Evolutionary conservation across 2,888 invertebrate genomes (phyloP).

Genomic region (Agrypnus murinus): DNA sequence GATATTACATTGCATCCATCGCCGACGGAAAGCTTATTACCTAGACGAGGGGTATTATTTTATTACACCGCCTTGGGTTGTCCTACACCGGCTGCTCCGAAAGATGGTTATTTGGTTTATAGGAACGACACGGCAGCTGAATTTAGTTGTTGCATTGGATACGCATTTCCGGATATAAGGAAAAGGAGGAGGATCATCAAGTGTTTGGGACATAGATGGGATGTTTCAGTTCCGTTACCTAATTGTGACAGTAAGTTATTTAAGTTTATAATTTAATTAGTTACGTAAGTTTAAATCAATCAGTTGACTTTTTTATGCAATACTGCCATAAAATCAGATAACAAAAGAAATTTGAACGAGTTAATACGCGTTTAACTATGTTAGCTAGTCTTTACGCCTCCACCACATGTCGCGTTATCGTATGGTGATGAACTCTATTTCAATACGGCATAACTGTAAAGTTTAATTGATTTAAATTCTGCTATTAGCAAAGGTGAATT

Average conservation of each 20-base stretch:
- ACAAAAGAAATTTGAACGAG: too few relatives aligned
- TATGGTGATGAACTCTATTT: too few relatives aligned
- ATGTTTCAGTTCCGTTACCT: constrained; percentile 74
- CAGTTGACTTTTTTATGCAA: too few relatives aligned
- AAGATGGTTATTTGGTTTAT: constrained; percentile 80
- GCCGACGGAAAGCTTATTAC: constrained; percentile 57
- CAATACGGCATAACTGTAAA: too few relatives aligned
- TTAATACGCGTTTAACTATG: too few relatives aligned
- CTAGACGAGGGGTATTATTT: constrained; percentile 76
- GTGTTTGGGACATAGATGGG: constrained; percentile 81
- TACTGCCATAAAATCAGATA: too few relatives aligned
- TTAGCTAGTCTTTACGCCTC: too few relatives aligned
- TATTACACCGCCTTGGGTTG: constrained; percentile 80
- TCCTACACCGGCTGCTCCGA: constrained; percentile 77
- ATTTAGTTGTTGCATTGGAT: constrained; percentile 81
- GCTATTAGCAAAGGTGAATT: too few relatives aligned
- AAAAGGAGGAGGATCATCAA: constrained; percentile 76
- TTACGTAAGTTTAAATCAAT: too few relatives aligned
- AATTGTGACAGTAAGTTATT: constrained; percentile 78
- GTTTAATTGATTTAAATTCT: too few relatives aligned
- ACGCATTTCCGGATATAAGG: constrained; percentile 80
- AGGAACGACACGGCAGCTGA: constrained; percentile 79
- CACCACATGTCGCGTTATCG: too few relatives aligned
- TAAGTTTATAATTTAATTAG: not conserved
- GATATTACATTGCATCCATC: constrained; percentile 61